Conservation (phyloP, 1,140 invertebrate genomes). For the Trichomalopsis sarcophagae region DNA sequence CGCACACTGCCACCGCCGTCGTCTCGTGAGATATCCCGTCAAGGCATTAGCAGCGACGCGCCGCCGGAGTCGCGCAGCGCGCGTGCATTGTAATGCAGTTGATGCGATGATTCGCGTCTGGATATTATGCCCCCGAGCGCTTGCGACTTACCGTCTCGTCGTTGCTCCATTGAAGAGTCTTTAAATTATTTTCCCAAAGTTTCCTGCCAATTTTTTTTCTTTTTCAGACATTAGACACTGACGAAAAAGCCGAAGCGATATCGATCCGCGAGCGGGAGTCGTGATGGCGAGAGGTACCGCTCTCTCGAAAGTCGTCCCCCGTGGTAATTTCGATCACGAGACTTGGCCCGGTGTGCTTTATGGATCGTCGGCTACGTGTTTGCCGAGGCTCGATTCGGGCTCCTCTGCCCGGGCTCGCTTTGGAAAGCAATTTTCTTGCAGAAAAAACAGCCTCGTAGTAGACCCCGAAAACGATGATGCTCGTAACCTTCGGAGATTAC, state of each 20-base stretch:
- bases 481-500: too few relatives aligned
- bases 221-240: too few relatives aligned
- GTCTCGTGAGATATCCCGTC: slow-evolving; percentile 11
- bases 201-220: too few relatives aligned
- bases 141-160: not conserved
- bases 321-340: not conserved
- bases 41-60: not conserved
- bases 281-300: too few relatives aligned
- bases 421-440: not conserved
- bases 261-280: too few relatives aligned
- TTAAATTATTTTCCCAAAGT: too few relatives aligned
- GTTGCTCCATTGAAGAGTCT: too few relatives aligned
- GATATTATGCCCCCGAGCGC: not conserved
- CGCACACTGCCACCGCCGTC: not conserved
- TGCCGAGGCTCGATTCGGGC: not conserved
- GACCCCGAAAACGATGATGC: too few relatives aligned
- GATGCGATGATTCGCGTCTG: not conserved
- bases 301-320: too few relatives aligned
- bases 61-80: too few relatives aligned
- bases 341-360: not conserved
- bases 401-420: not conserved
- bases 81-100: not conserved
- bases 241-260: too few relatives aligned
- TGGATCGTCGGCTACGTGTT: not conserved
- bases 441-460: too few relatives aligned